Evolutionary conservation across 1,140 invertebrate genomes (phyloP), one percentile per base, ranked within the genome.

Genomic region (Monomorium pharaonis): DNA sequence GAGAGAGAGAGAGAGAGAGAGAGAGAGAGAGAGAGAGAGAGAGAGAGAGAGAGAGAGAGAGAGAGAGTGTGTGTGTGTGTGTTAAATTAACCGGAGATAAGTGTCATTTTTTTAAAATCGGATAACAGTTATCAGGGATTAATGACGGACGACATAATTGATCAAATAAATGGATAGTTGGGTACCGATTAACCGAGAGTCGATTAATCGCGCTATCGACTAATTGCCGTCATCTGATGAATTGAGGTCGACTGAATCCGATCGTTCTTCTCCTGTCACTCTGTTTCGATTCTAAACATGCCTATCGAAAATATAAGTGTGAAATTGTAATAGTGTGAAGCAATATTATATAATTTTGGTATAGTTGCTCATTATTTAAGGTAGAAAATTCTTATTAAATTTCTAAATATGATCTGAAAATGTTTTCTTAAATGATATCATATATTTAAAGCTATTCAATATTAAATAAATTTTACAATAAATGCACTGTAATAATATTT

Each of bases 141-240:
- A 84, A 84, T 72, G 72, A 84, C 72, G 72, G 33, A 49, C 58
- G 81, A 80, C 75, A 80, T 85, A 67, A 85, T 85, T 80, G 75
- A 78, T 78, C 84, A 77, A 80, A 85, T 85, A 85, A 85, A 78
- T 67, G 84, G 75, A 85, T 85, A 77, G 84, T 78, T 56, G 42
- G 51, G 1, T 80, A 47, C 62, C 42, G 76, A 80, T 78, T 85
- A 85, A 80, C 49, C 42, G 37, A 30, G 62, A 56, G 62, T 69
- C 84, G 51, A 80, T 80, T 80, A 85, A 85, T 85, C 76, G 47
- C 33, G n/a, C 62, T 60, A 69, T 24, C 27, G 62, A 67, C 62
- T 78, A 80, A 85, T 80, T 85, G 75, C 72, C 24, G 16, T 80
- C 62, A 56, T 69, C 63, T 65, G 62, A 80, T 65, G 62, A 67